Base-by-base conservation (phyloP, 37 sponge, comb jelly and placozoan species). In the Ephydatia muelleri region DNA sequence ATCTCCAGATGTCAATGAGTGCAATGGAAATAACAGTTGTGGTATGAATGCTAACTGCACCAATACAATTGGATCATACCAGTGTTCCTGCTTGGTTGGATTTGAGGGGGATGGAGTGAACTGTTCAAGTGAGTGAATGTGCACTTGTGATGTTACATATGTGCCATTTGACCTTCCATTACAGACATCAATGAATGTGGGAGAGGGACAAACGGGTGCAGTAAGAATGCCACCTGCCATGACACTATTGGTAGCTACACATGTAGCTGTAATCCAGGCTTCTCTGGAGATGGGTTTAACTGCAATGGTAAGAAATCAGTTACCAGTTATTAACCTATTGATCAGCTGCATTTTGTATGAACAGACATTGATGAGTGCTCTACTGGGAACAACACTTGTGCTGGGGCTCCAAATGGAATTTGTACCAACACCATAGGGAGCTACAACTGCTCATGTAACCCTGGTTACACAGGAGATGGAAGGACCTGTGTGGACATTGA, bases 331-430 rank as follows among this genome's bases (percentile, higher is more conserved):
- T n/a, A 28, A n/a, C 70, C 14, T 19, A 26, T 34, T 30, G 31
- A 21, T 72, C 28, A 27, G 16, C 70, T 68, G 26, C 26, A 12
- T 29, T 68, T 68, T 68, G 70, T 11, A 29, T 68, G 43, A 68
- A 3, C 70, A 47, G 83, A 82, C 65, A 40, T 43, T 48, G 43
- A 82, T 82, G 73, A 71, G 38, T 82, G 83, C 33, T 43, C 28
- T 29, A 35, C 32, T 30, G 83, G 73, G 19, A 82, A 23, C 27
- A 43, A 82, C 2, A 49, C 40, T 33, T 82, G 83, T 38, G 30
- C 72, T 5, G 2, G 57, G 14, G 14, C 57, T 13, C 57, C 30
- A 12, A 82, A 35, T 35, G 68, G 67, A 38, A 28, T 25, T 39
- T 80, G 81, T 80, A 32, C 16, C 35, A 67, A 80, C 35, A 80